A percentile compares a stretch with the other conserved stretches of the same genome.
Evolutionary conservation across 2,797 vertebrate species (phyloP).

Genomic region (Trichosurus vulpecula): DNA sequence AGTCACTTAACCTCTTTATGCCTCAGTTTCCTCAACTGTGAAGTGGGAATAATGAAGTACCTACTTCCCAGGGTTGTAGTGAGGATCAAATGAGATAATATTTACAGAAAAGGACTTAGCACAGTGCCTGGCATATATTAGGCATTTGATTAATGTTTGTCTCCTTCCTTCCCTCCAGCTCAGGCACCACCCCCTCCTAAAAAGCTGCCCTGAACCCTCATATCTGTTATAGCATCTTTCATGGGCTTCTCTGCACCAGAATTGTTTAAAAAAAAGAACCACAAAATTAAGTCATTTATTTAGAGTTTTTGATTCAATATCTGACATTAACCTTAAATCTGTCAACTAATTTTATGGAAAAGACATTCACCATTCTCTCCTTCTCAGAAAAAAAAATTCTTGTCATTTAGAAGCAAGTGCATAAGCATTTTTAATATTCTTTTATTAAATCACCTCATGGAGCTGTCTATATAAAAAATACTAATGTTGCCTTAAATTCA

Average conservation of each 20-base stretch:
- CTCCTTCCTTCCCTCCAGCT: not conserved
- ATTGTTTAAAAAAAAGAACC: not conserved
- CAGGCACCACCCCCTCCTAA: not conserved
- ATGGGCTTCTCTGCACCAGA: not conserved
- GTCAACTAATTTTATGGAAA: not conserved
- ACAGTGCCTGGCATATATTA: not conserved
- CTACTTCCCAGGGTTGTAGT: not conserved
- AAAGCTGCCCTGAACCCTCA: not conserved
- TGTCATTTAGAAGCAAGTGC: not conserved
- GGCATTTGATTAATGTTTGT: not conserved
- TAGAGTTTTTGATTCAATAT: not conserved
- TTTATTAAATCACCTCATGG: constrained; percentile 14
- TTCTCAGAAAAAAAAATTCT: not conserved
- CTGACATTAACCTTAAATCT: not conserved
- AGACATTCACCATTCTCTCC: not conserved
- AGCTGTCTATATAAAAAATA: constrained; percentile 26
- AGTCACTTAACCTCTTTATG: not conserved
- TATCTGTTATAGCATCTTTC: not conserved
- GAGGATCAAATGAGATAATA: not conserved
- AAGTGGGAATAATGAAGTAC: not conserved
- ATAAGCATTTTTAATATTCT: not conserved
- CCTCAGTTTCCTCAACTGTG: not conserved
- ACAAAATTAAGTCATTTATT: not conserved
- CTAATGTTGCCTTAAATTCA: not conserved
- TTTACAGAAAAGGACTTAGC: not conserved